Evolutionary conservation across 2,113 vertebrate species (phyloP).

Genomic region (Cyanoramphus novaezelandiae): DNA sequence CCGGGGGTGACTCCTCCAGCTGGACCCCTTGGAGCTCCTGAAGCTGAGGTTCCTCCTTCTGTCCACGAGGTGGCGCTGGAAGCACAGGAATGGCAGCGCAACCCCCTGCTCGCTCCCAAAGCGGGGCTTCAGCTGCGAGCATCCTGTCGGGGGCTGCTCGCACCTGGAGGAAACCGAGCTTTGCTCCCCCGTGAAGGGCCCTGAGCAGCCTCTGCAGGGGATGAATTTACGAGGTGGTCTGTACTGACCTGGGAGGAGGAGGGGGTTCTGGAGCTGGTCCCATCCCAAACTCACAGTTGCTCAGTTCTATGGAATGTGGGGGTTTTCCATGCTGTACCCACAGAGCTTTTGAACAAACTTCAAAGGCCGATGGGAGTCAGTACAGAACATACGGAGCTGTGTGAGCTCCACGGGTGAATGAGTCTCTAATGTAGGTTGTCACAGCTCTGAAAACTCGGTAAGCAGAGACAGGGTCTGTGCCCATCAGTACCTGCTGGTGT

Average conservation of each 20-base stretch:
- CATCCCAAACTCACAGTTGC: accelerated
- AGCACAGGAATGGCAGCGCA: background rate
- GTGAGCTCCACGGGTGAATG: background rate
- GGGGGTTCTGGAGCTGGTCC: background rate
- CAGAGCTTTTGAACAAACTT: background rate
- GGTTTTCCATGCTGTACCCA: background rate
- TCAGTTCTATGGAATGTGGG: accelerated
- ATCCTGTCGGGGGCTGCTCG: accelerated
- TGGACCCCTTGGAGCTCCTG: background rate
- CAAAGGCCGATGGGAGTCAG: background rate
- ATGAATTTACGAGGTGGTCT: accelerated
- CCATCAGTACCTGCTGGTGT: background rate
- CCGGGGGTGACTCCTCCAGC: background rate
- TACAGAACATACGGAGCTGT: no score
- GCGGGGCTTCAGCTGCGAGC: accelerated
- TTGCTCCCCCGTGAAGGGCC: accelerated
- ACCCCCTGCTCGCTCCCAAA: accelerated
- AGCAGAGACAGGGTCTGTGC: accelerated
- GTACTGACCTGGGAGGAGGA: background rate
- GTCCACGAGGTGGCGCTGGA: conserved; percentile 38
- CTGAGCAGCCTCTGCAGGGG: background rate
- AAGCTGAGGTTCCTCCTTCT: background rate
- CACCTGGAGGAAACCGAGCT: accelerated
- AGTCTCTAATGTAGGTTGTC: no score
- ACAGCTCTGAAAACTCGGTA: accelerated